Evolutionary conservation across 1,140 invertebrate species (phyloP).

Genomic region (Choristoneura fumiferana): DNA sequence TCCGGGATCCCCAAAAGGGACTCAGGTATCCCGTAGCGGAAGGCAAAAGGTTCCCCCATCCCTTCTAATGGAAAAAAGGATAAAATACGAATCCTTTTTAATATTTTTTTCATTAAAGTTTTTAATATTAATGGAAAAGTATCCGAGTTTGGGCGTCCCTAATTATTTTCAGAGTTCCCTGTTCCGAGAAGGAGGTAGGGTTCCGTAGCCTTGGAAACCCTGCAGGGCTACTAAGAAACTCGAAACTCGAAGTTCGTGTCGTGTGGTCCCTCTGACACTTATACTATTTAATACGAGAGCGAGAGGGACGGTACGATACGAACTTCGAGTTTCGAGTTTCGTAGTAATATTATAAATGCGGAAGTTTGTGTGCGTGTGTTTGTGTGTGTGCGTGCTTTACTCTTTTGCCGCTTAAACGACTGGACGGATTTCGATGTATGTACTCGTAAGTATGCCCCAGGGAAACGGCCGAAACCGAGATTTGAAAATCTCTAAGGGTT

Average conservation of each 20-base stretch:
- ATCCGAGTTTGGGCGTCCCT: conserved; percentile 51
- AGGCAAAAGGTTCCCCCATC: too few species aligned
- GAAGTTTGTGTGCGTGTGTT: too few species aligned
- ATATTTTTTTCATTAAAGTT: conserved; percentile 78
- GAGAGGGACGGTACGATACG: too few species aligned
- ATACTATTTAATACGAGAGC: too few species aligned
- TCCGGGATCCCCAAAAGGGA: too few species aligned
- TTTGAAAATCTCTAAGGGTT: not conserved
- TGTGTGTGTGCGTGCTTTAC: not conserved
- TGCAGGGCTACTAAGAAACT: too few species aligned
- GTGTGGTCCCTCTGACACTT: too few species aligned
- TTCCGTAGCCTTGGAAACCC: not conserved
- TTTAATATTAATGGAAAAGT: conserved; percentile 75
- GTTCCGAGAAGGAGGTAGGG: conserved; percentile 23
- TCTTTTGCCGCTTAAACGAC: not conserved
- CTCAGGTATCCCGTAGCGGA: too few species aligned
- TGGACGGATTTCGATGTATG: not conserved
- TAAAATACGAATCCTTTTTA: conserved; percentile 68
- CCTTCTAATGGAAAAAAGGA: conserved; percentile 72
- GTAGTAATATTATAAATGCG: too few species aligned
- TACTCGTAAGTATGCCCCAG: not conserved
- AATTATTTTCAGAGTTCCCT: conserved; percentile 64
- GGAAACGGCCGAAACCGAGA: not conserved
- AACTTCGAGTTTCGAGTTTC: too few species aligned
- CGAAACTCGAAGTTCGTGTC: too few species aligned